Base-by-base conservation (phyloP, 1,140 invertebrate species). In the Oryctes rhinoceros region DNA sequence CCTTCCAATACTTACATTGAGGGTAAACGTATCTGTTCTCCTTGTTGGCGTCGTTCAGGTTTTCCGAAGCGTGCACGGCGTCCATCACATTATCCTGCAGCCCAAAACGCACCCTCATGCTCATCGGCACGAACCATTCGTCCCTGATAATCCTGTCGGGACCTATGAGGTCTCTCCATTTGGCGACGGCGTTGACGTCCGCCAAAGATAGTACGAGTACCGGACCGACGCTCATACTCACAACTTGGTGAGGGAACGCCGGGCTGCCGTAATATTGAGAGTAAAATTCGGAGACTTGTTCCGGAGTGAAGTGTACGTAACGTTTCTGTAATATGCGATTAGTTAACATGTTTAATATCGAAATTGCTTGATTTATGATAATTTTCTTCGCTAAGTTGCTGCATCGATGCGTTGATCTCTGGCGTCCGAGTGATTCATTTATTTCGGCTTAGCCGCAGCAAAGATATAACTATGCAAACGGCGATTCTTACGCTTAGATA, bases 11-110 rank as follows among this genome's bases (percentile, higher is more conserved):
- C 53, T 59, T 90, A 96, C 95, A 91, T 81, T 93, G 90, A 3
- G 95, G 94, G 87, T 96, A 97, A 85, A 98, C 96, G 88, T 96
- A 97, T 84, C 93, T 91, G 83, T 98, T 97, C 88, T 99, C 97
- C 59, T 91, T 90, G 48, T 94, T 89, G 0, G 96, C 95, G 48
- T 92, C 91, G 47, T 91, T 88, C 3, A 91, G 87, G 82, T 91
- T 91, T 83, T 93, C 93, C 83, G 96, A 97, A 7, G 95, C 96
- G 86, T 98, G 96, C 4, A 96, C 87, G n/a, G 90, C 92, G 85
- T 96, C 96, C 82, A 90, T 90, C 75, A 88, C 88, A 47, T 89
- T 89, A 10, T 82, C 77, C 20, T 87, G 87, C 5, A 89, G 85
- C 7, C 94, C 94, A 88, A 93, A 96, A 81, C 89, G 89, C 0